Base-by-base conservation (phyloP, 2,113 vertebrate genomes). In the Myrmophylax atrothorax region DNA sequence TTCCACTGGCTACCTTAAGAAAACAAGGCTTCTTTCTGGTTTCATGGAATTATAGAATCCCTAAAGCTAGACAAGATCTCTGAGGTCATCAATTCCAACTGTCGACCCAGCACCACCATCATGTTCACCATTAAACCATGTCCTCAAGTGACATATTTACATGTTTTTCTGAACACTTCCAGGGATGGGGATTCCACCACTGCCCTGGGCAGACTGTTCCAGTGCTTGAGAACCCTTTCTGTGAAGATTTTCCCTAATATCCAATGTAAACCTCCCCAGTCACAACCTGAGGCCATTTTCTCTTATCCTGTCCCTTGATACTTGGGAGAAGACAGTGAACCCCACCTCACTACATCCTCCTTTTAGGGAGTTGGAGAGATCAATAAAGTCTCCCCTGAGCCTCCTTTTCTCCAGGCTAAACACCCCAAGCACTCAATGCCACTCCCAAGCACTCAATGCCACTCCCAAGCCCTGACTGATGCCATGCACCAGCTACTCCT, bases 321-420 rank as follows among this genome's bases (percentile, higher is more conserved):
- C 35, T 1, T 2, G 14, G 14, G 12, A 63, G 18, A 37, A 37
- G 10, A 52, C 18, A 44, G 15, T 0, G 0, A 33, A 18, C 6
- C 44, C 23, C 31, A 47, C 16, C 60, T 81, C 47, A 12, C 4
- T 35, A 28, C 4, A 42, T 3, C 8, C 8, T 76, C 31, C 17
- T 33, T 42, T 49, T 35, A 63, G 49, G 14, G 35, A 33, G 31
- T 3, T 63, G 14, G 6, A 37, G 14, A 37, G 18, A 37, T 22
- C 55, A 56, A 7, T 35, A 8, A 63, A 33, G 6, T 37, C 6
- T 33, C 11, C 12, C 18, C 31, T 55, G 35, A 56, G 29, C 22
- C 47, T 56, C 18, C 47, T 56, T 31, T 63, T 50, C 49, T 50
- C 26, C 49, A 63, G 35, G 49, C 22, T 84, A 64, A 63, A 23